phyloP scores from a whole-genome alignment of 2,888 invertebrate species.

The Apamea sordens region DNA sequence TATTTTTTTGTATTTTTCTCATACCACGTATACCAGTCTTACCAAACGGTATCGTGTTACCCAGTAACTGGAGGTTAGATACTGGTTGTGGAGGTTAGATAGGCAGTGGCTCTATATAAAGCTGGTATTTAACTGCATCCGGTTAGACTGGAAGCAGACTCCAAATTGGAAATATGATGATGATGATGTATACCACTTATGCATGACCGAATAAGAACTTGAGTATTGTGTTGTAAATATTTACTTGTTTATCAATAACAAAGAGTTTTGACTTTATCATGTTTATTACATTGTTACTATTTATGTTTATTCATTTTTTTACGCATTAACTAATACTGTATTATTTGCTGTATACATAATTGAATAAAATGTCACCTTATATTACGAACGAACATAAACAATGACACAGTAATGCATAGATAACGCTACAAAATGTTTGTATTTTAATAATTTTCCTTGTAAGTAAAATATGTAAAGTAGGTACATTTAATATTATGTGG shows the following conservation, averaged over 20 bases:
- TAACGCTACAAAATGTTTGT: constrained; percentile 33
- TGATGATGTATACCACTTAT: not conserved
- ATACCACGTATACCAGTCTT: not conserved
- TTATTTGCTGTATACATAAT: constrained; percentile 18
- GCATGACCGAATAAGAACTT: not conserved
- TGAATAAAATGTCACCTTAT: constrained; percentile 22
- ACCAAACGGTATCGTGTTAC: too few relatives aligned
- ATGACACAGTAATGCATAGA: constrained; percentile 22
- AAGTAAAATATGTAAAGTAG: not conserved
- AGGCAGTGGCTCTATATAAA: too few relatives aligned
- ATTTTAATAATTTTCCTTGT: constrained; percentile 15
- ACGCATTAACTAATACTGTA: constrained; percentile 17
- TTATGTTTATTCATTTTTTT: not conserved
- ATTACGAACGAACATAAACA: constrained; percentile 26
- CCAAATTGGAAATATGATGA: too few relatives aligned
- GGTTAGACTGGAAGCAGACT: too few relatives aligned
- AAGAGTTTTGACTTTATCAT: not conserved
- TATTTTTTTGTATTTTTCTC: not conserved
- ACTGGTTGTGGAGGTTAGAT: too few relatives aligned
- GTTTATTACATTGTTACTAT: not conserved
- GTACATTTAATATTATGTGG: not conserved
- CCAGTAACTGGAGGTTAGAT: too few relatives aligned
- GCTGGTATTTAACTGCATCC: too few relatives aligned
- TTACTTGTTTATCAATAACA: constrained; percentile 1
- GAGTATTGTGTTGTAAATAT: not conserved